phyloP scores from a whole-genome alignment of 2,797 vertebrate genomes.

The Vireo griseus region DNA sequence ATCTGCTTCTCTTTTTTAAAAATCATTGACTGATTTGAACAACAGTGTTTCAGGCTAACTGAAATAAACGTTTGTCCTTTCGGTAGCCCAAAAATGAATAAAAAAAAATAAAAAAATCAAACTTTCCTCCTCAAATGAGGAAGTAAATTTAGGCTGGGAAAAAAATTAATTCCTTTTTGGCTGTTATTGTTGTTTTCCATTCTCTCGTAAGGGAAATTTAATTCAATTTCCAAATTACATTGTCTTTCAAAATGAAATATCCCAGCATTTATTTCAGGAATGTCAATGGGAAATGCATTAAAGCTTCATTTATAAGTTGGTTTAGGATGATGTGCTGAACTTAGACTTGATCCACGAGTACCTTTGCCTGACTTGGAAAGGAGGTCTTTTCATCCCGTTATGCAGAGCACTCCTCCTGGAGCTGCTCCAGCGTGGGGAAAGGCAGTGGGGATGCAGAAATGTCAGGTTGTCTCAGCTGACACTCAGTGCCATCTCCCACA shows the following conservation, averaged over 20 bases:
- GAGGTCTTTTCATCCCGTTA: neutral
- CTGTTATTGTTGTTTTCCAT: neutral
- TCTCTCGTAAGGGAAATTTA: neutral
- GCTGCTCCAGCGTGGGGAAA: fast-evolving
- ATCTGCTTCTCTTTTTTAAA: neutral
- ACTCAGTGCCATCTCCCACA: fast-evolving
- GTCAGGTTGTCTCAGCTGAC: neutral
- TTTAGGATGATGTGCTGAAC: neutral
- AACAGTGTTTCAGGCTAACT: neutral
- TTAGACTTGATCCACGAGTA: neutral
- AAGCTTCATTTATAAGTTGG: neutral
- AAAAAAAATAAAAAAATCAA: neutral
- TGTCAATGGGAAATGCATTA: neutral
- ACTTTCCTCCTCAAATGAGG: neutral
- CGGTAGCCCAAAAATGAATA: neutral
- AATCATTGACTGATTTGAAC: neutral
- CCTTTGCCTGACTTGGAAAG: neutral
- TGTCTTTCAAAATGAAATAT: neutral
- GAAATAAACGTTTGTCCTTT: neutral
- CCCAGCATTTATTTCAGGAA: neutral
- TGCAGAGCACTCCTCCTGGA: fast-evolving
- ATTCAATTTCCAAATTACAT: neutral
- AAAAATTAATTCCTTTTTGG: neutral
- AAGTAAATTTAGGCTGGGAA: neutral
- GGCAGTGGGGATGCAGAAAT: neutral